Percentiles rank a stretch among this genome's conserved stretches.
Evolutionary conservation across 2,888 invertebrate genomes (phyloP).

Genomic region (Cistogaster globosa): DNA sequence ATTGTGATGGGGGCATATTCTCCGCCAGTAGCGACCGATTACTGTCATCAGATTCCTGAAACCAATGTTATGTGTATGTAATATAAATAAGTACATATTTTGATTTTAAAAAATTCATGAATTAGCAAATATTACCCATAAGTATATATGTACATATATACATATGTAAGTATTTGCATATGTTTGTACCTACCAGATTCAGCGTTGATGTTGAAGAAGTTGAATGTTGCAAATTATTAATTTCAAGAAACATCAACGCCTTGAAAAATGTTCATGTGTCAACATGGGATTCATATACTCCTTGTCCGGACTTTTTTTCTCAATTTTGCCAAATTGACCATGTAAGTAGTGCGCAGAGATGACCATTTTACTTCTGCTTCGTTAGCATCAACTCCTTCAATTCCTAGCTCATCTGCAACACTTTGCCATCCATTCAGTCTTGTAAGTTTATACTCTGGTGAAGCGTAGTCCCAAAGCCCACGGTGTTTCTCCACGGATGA

Average conservation of each 20-base stretch:
- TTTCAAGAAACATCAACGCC: background rate
- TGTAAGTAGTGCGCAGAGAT: conserved; percentile 10
- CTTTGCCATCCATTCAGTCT: too few species aligned
- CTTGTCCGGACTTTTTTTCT: conserved; percentile 7
- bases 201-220: background rate
- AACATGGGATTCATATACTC: background rate
- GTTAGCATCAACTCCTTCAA: conserved; percentile 4
- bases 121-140: background rate
- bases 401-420: background rate
- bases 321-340: conserved; percentile 4
- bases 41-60: background rate
- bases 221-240: background rate
- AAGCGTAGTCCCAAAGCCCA: conserved; percentile 10
- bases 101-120: background rate
- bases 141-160: background rate
- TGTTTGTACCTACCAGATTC: background rate
- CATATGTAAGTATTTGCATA: too few species aligned
- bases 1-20: background rate
- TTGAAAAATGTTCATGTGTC: conserved; percentile 8
- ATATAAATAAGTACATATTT: background rate
- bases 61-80: background rate
- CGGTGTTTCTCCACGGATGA: background rate
- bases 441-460: conserved; percentile 15
- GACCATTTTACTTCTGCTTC: conserved; percentile 11
- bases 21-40: background rate